Conservation (phyloP, 1,140 invertebrate genomes). For the Polyergus mexicanus region DNA sequence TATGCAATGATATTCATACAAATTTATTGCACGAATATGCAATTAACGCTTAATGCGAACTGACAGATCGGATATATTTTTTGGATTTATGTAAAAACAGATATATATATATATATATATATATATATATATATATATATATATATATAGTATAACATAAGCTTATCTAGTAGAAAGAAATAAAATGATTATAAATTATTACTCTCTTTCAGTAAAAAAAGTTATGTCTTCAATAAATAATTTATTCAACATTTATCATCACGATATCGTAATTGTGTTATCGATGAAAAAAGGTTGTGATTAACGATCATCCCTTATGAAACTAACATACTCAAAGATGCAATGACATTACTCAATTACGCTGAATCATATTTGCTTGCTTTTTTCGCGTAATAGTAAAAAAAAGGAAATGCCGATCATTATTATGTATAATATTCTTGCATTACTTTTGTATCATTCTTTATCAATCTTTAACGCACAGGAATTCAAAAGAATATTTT, state of each 20-base stretch:
- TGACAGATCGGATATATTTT: neutral
- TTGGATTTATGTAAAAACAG: neutral
- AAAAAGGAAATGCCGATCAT: neutral
- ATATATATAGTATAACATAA: neutral
- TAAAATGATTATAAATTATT: neutral
- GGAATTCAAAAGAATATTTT: neutral
- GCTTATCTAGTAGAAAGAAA: neutral
- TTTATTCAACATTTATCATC: conserved; percentile 18
- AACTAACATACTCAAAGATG: conserved; percentile 7
- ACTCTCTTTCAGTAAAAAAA: neutral
- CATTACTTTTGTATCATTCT: neutral
- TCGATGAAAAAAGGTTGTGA: conserved; percentile 3
- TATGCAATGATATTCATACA: no score
- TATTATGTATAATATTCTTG: neutral
- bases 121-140: neutral
- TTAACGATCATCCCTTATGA: conserved; percentile 42
- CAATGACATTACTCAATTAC: neutral
- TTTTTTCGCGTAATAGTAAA: neutral
- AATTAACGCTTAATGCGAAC: no score
- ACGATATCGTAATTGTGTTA: neutral
- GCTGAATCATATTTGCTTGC: neutral
- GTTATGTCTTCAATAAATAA: neutral
- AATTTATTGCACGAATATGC: no score
- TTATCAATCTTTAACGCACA: neutral
- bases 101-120: no score